Conservation (phyloP, 1,140 invertebrate genomes). For the Listronotus bonariensis region DNA sequence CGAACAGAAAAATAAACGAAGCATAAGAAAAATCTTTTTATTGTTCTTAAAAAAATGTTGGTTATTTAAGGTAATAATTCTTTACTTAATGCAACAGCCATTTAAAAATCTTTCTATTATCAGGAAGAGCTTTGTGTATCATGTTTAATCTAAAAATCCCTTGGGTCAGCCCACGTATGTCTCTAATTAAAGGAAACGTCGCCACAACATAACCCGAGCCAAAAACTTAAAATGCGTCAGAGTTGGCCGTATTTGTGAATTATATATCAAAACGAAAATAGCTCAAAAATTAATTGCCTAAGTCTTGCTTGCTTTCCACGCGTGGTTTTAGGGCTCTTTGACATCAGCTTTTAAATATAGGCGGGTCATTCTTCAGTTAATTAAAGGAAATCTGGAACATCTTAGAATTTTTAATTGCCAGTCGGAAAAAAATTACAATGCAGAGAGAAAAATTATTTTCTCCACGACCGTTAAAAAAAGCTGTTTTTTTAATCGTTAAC, state of each 20-base stretch:
- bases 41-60: no score
- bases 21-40: no score
- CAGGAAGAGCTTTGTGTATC: background rate
- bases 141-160: slow-evolving; percentile 15
- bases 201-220: slow-evolving; percentile 27
- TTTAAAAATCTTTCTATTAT: no score
- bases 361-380: background rate
- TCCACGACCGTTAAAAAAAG: no score
- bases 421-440: no score
- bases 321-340: slow-evolving; percentile 32
- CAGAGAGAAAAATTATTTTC: no score
- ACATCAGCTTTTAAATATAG: slow-evolving; percentile 42
- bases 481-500: no score
- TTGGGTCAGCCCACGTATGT: slow-evolving; percentile 19
- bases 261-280: slow-evolving; percentile 46
- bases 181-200: slow-evolving; percentile 35
- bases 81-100: no score
- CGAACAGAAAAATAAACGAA: no score
- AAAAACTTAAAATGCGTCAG: slow-evolving; percentile 41
- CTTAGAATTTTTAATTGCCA: no score
- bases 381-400: no score
- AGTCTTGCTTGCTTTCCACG: slow-evolving; percentile 36
- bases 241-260: slow-evolving; percentile 41
- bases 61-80: no score
- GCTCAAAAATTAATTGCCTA: slow-evolving; percentile 44